Percentiles rank a stretch among this genome's conserved stretches.
phyloP scores from a whole-genome alignment of 2,888 invertebrate species.

The Exephanes ischioxanthus region DNA sequence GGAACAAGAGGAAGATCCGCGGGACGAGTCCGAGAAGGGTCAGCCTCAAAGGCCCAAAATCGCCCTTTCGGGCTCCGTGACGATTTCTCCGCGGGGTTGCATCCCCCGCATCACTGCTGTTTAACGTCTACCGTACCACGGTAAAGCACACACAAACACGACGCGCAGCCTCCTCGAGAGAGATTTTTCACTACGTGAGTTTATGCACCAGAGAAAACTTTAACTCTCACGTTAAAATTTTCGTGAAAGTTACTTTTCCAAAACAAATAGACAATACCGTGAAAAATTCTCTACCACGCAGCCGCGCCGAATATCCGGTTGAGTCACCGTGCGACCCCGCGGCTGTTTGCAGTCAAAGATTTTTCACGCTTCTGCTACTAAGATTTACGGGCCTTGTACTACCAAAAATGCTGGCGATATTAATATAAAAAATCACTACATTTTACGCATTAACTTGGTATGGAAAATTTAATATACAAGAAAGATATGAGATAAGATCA shows the following conservation, averaged over 20 bases:
- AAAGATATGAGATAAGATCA: not conserved
- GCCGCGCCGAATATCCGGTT: constrained; percentile 51
- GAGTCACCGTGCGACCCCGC: not conserved
- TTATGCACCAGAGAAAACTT: no score
- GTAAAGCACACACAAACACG: not conserved
- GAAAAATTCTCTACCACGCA: constrained; percentile 52
- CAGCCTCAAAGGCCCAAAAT: constrained; percentile 60
- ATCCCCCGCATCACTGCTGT: constrained; percentile 33
- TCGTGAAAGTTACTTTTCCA: constrained; percentile 54
- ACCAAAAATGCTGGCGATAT: not conserved
- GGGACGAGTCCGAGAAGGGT: constrained; percentile 50
- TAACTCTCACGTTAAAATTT: constrained; percentile 34
- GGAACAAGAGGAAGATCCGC: constrained; percentile 43
- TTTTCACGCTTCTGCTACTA: constrained; percentile 26
- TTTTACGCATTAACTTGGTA: not conserved
- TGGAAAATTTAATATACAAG: no score
- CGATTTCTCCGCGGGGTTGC: constrained; percentile 64
- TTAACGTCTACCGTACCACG: constrained; percentile 23
- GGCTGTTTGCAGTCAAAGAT: constrained; percentile 19
- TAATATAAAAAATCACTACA: not conserved
- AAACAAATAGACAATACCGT: constrained; percentile 54
- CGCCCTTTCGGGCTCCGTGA: constrained; percentile 58
- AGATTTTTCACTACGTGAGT: constrained; percentile 58
- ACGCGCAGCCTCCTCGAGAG: constrained; percentile 34
- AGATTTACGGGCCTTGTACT: not conserved